Conservation (phyloP, 2,797 vertebrate species). For the Sebastes ruberrimus region DNA sequence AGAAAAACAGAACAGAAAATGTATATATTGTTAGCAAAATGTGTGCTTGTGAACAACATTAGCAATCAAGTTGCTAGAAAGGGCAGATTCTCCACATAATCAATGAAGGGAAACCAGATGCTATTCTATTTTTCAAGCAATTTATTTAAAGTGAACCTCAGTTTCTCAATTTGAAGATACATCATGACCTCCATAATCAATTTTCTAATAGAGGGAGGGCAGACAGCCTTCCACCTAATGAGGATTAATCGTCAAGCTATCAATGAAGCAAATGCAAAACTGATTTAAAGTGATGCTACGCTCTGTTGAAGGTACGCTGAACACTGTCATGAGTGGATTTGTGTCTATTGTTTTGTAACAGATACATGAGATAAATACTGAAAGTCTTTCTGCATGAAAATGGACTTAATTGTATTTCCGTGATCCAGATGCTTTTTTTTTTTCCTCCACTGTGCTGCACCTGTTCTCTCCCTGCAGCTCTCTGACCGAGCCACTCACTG, state of each 20-base stretch:
- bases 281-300: constrained; percentile 16
- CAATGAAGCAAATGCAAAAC: constrained; percentile 16
- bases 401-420: constrained; percentile 18
- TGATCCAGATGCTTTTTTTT: constrained; percentile 19
- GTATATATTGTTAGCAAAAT: not conserved
- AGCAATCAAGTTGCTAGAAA: not conserved
- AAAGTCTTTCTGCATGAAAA: constrained; percentile 17
- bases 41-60: not conserved
- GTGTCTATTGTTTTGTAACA: constrained; percentile 23
- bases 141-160: constrained; percentile 9
- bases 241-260: constrained; percentile 37
- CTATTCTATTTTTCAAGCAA: not conserved
- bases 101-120: not conserved
- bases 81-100: not conserved
- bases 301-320: constrained; percentile 8
- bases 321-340: constrained; percentile 6
- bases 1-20: not conserved
- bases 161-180: constrained; percentile 5
- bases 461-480: constrained; percentile 48
- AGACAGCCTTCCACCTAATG: constrained; percentile 27
- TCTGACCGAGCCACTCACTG: constrained; percentile 30
- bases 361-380: constrained; percentile 24
- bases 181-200: constrained; percentile 7
- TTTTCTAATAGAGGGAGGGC: not conserved
- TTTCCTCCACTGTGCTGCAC: constrained; percentile 38